Evolutionary conservation across 2,113 vertebrate genomes (phyloP).

Genomic region (Lichenostomus cassidix): DNA sequence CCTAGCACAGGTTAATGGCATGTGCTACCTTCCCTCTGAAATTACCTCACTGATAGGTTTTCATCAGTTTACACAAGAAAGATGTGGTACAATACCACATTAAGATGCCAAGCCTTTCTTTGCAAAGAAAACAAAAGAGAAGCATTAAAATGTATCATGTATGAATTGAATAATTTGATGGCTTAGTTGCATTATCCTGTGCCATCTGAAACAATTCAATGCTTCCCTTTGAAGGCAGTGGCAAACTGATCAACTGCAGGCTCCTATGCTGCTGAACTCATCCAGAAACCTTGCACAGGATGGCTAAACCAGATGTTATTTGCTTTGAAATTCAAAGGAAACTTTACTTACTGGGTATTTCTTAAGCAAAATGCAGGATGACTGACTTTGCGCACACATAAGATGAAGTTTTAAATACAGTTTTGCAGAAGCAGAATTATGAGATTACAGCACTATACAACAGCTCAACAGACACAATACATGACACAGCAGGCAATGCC

Average conservation of each 20-base stretch:
- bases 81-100: background rate
- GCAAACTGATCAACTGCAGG: background rate
- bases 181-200: background rate
- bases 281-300: background rate
- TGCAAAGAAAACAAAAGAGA: background rate
- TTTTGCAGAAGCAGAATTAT: background rate
- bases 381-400: background rate
- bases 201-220: background rate
- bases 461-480: background rate
- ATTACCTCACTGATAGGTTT: background rate
- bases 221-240: background rate
- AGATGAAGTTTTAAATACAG: background rate
- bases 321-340: constrained; percentile 11
- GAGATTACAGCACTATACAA: background rate
- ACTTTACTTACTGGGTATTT: background rate
- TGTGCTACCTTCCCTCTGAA: background rate
- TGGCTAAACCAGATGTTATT: background rate
- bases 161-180: constrained; percentile 2
- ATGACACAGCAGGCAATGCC: background rate
- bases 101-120: background rate
- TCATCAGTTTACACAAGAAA: background rate
- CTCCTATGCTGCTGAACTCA: background rate
- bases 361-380: background rate
- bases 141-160: background rate
- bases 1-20: background rate